phyloP scores from a whole-genome alignment of 2,797 vertebrate genomes.

The Choloepus didactylus region DNA sequence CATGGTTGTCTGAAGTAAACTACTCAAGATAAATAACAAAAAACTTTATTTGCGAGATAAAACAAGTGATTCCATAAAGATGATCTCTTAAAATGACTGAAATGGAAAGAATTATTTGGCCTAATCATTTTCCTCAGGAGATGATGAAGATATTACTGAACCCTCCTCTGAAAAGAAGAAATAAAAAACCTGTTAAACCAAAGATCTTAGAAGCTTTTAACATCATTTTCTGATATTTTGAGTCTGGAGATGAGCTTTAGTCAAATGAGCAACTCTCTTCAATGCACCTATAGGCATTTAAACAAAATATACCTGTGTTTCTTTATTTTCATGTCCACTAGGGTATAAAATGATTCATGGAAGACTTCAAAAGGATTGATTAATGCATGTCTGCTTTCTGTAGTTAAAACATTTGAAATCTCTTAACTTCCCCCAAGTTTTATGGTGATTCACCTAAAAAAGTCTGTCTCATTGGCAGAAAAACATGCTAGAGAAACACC shows the following conservation, averaged over 20 bases:
- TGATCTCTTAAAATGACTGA: constrained; percentile 67
- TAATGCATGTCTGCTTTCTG: constrained; percentile 81
- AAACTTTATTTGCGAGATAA: constrained; percentile 60
- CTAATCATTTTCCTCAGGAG: constrained; percentile 67
- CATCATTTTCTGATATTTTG: constrained; percentile 69
- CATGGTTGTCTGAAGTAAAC: constrained; percentile 63
- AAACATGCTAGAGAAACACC: constrained; percentile 64
- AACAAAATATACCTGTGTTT: background rate
- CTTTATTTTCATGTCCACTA: constrained; percentile 79
- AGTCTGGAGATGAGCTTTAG: constrained; percentile 66
- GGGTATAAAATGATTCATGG: constrained; percentile 83
- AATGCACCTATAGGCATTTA: constrained; percentile 66
- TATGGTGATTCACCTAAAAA: constrained; percentile 70
- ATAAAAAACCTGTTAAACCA: constrained; percentile 78
- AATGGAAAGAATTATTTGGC: constrained; percentile 79
- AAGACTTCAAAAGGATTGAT: constrained; percentile 84
- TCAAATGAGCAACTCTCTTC: constrained; percentile 75
- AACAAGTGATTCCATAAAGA: constrained; percentile 68
- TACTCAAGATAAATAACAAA: constrained; percentile 65
- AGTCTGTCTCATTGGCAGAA: constrained; percentile 55
- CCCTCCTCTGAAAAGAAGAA: constrained; percentile 72
- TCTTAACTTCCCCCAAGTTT: constrained; percentile 45
- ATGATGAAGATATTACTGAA: constrained; percentile 72
- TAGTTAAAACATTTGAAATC: constrained; percentile 83
- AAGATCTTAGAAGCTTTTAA: constrained; percentile 62